These are phyloP conservation scores for Megaptera novaeangliae DNA, from an alignment of 2,113 vertebrate species.

Conservation along the genomic window DNA sequence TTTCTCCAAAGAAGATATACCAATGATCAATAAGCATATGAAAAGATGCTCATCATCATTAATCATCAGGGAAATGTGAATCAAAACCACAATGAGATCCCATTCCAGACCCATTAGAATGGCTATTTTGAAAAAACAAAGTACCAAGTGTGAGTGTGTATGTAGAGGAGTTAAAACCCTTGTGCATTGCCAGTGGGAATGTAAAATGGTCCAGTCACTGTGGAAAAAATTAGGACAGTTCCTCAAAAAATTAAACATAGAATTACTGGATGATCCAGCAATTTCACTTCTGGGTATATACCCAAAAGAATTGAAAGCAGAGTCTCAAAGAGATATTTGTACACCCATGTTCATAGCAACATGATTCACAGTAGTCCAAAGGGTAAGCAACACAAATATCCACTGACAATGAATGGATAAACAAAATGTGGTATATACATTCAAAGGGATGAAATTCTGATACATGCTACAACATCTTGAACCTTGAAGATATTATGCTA, in stretches of 20 bases:
- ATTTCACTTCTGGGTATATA: background rate
- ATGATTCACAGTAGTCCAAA: background rate
- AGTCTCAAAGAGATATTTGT: background rate
- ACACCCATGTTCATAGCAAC: background rate
- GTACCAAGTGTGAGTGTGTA: background rate
- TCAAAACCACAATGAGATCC: background rate
- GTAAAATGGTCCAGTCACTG: background rate
- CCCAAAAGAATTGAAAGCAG: background rate
- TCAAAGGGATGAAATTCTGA: background rate
- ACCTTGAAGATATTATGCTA: background rate
- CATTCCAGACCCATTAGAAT: background rate
- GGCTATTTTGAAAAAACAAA: background rate
- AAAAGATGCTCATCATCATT: background rate
- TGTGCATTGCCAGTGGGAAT: background rate
- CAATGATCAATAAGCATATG: background rate
- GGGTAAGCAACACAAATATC: background rate
- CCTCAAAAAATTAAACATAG: background rate
- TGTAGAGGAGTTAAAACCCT: background rate
- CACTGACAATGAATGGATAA: background rate
- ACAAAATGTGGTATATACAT: background rate
- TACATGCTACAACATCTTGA: fast-evolving
- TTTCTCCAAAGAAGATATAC: background rate
- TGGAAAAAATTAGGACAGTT: background rate
- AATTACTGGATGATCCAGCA: background rate
- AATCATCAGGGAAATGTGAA: background rate